A percentile compares a stretch with the other conserved stretches of the same genome.
These are phyloP conservation scores for Euglossa dilemma DNA, from an alignment of 1,140 invertebrate genomes.

Conservation along the genomic window DNA sequence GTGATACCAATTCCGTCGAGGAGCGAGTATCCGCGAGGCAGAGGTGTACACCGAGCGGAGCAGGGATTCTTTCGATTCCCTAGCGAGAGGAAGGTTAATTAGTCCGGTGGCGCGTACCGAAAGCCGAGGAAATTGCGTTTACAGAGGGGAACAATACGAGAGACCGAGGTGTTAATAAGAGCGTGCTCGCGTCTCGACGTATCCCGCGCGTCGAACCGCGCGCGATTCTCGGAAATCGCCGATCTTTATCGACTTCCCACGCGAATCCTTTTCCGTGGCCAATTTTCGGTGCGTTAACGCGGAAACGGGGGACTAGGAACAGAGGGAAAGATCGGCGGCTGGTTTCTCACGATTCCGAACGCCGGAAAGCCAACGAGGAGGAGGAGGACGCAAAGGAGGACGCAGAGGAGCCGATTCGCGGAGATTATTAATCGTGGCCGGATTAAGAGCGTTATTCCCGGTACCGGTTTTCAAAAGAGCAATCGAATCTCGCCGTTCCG, in stretches of 20 bases:
- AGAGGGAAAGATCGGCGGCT: constrained; percentile 25
- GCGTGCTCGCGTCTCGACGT: no score
- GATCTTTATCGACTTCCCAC: background rate
- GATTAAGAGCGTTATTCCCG: constrained; percentile 70
- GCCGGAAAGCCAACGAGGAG: constrained; percentile 57
- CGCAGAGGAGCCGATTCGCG: constrained; percentile 62
- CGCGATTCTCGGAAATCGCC: constrained; percentile 22
- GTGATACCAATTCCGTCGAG: constrained; percentile 12
- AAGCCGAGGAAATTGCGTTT: constrained; percentile 29
- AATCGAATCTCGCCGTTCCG: constrained; percentile 60
- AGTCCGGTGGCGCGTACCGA: background rate
- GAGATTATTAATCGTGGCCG: constrained; percentile 74
- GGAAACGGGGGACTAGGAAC: constrained; percentile 19
- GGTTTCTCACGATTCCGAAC: constrained; percentile 50
- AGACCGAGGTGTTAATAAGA: constrained; percentile 29
- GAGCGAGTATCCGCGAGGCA: constrained; percentile 12
- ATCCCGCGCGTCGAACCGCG: background rate
- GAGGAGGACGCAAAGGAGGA: no score
- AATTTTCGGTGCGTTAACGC: constrained; percentile 8
- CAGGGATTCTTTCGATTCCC: constrained; percentile 25
- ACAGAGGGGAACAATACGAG: constrained; percentile 10
- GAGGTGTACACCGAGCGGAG: background rate
- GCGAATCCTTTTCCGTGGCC: constrained; percentile 16
- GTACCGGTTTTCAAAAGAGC: constrained; percentile 71
- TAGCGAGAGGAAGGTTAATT: constrained; percentile 8